Percentiles rank a stretch among this genome's conserved stretches.
phyloP scores from a whole-genome alignment of 1,140 invertebrate species.

The Drosophila suzukii region DNA sequence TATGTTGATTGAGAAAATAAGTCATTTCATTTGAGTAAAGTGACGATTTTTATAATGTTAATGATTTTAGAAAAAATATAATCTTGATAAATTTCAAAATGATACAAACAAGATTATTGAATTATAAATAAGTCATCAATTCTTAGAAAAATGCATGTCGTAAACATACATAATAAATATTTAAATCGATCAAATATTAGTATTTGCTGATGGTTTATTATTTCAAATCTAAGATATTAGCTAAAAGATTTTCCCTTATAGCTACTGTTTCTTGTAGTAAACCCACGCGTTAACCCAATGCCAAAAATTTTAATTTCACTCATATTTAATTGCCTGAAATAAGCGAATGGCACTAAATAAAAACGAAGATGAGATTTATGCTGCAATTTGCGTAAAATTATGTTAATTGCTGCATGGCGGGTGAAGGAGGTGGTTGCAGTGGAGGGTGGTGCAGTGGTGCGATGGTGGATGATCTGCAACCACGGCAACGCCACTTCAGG shows the following conservation, averaged over 20 bases:
- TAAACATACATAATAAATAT: too few species aligned
- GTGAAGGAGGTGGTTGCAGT: constrained; percentile 3
- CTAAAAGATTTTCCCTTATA: background rate
- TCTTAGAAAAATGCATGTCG: too few species aligned
- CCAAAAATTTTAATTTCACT: constrained; percentile 60
- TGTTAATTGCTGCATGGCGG: constrained; percentile 65
- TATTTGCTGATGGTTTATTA: background rate
- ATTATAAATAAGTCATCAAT: too few species aligned
- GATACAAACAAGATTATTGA: too few species aligned
- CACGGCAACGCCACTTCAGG: constrained; percentile 27
- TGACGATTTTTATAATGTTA: background rate
- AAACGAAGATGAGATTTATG: constrained; percentile 76
- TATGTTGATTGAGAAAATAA: constrained; percentile 3
- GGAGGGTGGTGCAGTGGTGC: constrained; percentile 2
- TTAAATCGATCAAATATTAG: too few species aligned
- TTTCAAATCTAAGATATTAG: too few species aligned
- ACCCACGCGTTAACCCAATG: constrained; percentile 18
- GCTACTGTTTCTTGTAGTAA: constrained; percentile 20
- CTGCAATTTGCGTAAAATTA: constrained; percentile 77
- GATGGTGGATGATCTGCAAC: constrained; percentile 6
- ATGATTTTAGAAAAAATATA: background rate
- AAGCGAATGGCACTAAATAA: constrained; percentile 72
- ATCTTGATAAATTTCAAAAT: background rate
- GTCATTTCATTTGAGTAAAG: background rate
- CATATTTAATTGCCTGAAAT: constrained; percentile 71